These are phyloP conservation scores for Formicarius rufipectus DNA, from an alignment of 2,113 vertebrate genomes.

Conservation along the genomic window DNA sequence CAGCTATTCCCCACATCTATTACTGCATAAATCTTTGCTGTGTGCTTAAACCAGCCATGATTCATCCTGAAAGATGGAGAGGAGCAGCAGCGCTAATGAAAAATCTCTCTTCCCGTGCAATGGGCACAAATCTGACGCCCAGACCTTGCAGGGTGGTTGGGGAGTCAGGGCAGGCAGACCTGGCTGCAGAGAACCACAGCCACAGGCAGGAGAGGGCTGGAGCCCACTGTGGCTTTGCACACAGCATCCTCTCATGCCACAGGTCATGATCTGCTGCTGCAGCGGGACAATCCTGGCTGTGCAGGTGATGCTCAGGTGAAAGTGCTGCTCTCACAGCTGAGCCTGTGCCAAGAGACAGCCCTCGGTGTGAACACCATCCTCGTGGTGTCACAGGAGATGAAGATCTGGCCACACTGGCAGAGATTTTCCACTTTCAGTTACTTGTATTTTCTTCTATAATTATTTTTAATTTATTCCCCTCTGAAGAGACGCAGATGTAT, in stretches of 20 bases:
- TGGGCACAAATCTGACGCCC: accelerated
- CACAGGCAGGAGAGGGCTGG: neutral
- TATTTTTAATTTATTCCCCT: neutral
- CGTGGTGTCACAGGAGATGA: accelerated
- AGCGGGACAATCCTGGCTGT: neutral
- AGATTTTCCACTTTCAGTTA: neutral
- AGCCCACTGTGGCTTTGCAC: accelerated
- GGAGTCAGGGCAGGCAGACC: neutral
- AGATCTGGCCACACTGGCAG: neutral
- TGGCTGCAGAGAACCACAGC: neutral
- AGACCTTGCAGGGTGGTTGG: neutral
- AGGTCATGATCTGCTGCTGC: accelerated
- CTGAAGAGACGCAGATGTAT: neutral
- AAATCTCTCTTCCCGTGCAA: neutral
- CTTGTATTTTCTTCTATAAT: neutral
- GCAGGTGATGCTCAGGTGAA: neutral
- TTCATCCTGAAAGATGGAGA: conserved; percentile 14
- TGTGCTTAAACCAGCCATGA: conserved; percentile 43
- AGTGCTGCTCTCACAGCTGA: neutral
- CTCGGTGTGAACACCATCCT: neutral
- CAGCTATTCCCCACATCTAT: conserved; percentile 42
- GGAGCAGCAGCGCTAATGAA: neutral
- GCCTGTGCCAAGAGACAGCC: neutral
- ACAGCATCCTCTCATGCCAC: accelerated
- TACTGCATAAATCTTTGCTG: conserved; percentile 58